These are phyloP conservation scores for Prunella fulvescens DNA, from an alignment of 2,113 vertebrate species.

Conservation along the genomic window DNA sequence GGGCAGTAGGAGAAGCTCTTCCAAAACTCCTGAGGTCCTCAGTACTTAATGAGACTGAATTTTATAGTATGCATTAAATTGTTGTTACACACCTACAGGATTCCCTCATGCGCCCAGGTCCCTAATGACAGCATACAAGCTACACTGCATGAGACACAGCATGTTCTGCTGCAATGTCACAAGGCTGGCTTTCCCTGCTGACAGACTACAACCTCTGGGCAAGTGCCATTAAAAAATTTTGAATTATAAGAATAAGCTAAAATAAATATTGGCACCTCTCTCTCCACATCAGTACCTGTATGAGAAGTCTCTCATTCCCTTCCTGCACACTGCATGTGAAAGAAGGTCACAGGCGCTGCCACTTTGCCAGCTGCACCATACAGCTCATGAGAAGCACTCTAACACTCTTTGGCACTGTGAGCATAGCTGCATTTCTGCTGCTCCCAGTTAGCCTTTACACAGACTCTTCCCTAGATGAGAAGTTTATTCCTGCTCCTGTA, in stretches of 20 bases:
- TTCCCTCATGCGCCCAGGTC: not conserved
- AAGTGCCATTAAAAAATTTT: not conserved
- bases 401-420: not conserved
- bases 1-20: not conserved
- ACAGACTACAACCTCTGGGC: not conserved
- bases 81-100: not conserved
- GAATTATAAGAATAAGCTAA: not conserved
- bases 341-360: not conserved
- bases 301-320: not conserved
- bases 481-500: not conserved
- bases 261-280: not conserved
- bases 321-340: not conserved
- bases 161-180: fast-evolving
- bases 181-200: not conserved
- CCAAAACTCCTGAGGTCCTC: not conserved
- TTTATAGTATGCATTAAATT: not conserved
- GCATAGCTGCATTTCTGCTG: not conserved
- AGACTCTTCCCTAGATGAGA: not conserved
- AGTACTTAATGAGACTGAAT: not conserved
- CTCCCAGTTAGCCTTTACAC: not conserved
- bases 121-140: not conserved
- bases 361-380: not conserved
- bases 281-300: not conserved
- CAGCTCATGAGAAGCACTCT: not conserved
- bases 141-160: fast-evolving